Evolutionary conservation across 2,888 invertebrate species (phyloP), one percentile per base, ranked within the genome.

Genomic region (Eupithecia inturbata): DNA sequence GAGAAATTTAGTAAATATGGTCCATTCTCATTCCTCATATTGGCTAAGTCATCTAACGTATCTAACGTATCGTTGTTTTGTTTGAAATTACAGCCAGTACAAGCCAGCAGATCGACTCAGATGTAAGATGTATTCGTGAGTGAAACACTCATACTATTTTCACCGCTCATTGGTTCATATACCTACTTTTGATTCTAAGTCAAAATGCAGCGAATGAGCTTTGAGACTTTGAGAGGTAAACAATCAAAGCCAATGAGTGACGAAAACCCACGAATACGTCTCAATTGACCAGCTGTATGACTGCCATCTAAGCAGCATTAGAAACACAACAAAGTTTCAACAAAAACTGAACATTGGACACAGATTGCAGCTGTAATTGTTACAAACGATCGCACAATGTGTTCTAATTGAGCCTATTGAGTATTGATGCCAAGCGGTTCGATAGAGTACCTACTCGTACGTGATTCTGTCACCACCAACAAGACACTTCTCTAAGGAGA

Each of bases 311-410:
- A 31, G 5, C 10, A 16, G 12, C 62, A 31, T 16, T 7, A 31
- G 33, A 9, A 16, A 63, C 22, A 66, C 22, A 39, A 36, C 39
- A 36, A 22, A 66, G 26, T 22, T 66, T 39, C 39, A 64, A 36
- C 33, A 36, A 64, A 36, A 19, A 36, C 64, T 64, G 64, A 64
- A 33, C 64, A 66, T 26, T 66, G 66, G 19, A 26, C 66, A 78
- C 41, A 68, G 79, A 81, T 83, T 80, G 83, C 79, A 78, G 75
- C 68, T 69, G 66, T 73, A 45, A 70, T 73, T 73, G 73, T 70
- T 66, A 72, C 64, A 73, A 73, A 70, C 67, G 73, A 60, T 67
- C 41, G 26, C 19, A 71, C 68, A 71, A 71, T 39, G 45, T 33
- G 68, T 60, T 70, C 64, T 71, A 71, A 71, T 74, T 74, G 74